Evolutionary conservation across 1,140 invertebrate species (phyloP).

Genomic region (Drosophila chauvacae): DNA sequence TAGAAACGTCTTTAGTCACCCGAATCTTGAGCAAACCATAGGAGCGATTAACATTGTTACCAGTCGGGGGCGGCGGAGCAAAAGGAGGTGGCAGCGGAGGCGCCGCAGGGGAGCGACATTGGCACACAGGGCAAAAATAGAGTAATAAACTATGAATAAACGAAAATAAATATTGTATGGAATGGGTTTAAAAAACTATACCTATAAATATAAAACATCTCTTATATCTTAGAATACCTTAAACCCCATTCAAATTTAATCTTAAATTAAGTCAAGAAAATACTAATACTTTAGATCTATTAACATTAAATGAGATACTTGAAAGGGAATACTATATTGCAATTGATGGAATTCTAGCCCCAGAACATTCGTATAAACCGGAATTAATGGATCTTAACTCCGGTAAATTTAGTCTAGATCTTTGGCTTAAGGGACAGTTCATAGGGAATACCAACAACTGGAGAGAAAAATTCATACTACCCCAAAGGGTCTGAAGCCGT

Average conservation of each 20-base stretch:
- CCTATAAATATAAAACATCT: no score
- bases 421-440: no score
- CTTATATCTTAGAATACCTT: neutral
- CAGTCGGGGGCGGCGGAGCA: conserved; percentile 35
- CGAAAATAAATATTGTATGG: neutral
- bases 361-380: neutral
- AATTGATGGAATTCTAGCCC: neutral
- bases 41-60: conserved; percentile 83
- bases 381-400: neutral
- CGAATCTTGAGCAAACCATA: conserved; percentile 84
- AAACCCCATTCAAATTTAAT: neutral
- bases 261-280: neutral
- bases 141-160: neutral
- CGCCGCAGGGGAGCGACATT: conserved; percentile 14
- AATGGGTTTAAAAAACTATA: no score
- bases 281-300: neutral
- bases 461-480: no score
- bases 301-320: neutral
- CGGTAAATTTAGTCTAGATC: no score
- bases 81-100: neutral
- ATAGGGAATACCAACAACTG: neutral
- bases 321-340: accelerated
- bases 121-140: neutral
- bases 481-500: no score
- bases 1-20: conserved; percentile 85